These are phyloP conservation scores for Pteronura brasiliensis DNA, from an alignment of 2,113 vertebrate genomes.

Conservation along the genomic window DNA sequence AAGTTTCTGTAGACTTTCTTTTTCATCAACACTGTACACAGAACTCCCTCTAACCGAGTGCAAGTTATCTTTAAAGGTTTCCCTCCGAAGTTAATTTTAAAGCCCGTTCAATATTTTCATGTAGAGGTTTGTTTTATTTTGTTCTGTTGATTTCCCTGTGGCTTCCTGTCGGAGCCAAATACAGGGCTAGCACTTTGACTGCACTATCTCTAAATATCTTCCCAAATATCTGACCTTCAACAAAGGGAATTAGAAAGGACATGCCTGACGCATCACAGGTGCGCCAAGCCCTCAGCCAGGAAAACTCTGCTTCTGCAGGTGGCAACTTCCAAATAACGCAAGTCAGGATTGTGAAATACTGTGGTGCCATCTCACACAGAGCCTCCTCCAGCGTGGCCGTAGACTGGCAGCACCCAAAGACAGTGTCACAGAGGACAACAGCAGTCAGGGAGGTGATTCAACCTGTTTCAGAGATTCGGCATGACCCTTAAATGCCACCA, in stretches of 20 bases:
- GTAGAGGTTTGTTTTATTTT: neutral
- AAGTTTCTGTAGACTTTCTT: neutral
- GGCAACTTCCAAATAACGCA: neutral
- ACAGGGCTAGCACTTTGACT: neutral
- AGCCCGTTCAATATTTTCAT: neutral
- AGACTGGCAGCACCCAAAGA: neutral
- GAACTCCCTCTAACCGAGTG: neutral
- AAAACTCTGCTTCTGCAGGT: neutral
- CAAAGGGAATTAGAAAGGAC: neutral
- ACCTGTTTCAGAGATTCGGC: constrained; percentile 8
- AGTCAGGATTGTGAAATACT: constrained; percentile 4
- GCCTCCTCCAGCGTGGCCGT: neutral
- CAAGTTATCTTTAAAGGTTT: neutral
- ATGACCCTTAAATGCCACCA: neutral
- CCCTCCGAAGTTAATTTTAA: constrained; percentile 14
- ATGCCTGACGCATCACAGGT: neutral
- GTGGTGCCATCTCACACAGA: neutral
- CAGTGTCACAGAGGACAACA: neutral
- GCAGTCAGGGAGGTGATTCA: neutral
- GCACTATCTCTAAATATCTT: neutral
- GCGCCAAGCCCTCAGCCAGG: neutral
- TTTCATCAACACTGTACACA: neutral
- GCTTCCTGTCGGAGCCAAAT: neutral
- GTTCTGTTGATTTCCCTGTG: neutral
- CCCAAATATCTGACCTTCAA: neutral